Evolutionary conservation across 2,888 invertebrate genomes (phyloP), one percentile per base, ranked within the genome.

Genomic region (Euproctis similis): DNA sequence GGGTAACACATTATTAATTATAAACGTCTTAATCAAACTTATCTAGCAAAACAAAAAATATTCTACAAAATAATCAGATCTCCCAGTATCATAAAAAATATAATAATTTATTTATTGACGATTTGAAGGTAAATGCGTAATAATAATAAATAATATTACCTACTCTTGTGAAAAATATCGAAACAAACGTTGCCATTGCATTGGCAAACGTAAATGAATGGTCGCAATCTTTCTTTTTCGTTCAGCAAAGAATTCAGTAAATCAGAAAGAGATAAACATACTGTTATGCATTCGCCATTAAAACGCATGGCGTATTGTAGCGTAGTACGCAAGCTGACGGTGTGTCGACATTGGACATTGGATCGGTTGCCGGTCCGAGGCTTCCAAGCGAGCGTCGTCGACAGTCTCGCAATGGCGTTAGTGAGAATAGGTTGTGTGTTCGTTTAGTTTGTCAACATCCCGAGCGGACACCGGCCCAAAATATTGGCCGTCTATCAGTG

Each of bases 391-490:
- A 69, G 63, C 67, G 62, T 60, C 61, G 54, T 43, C 54, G 53
- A 56, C 65, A 85, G 85, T 85, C 84, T 81, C 84, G 85, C 82
- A 78, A 85, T 85, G 85, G 85, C 84, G 84, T 72, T 78, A 64
- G 72, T 72, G 62, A 59, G 67, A 59, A 66, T 56, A 53, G 72
- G 82, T 75, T 52, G 77, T 72, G 76, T 73, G 81, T 77, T 74
- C 76, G 73, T 75, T 75, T 85, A 77, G 68, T 66, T 68, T 74
- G 59, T 59, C 59, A 63, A 64, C 63, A 74, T 67, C 78, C 84
- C 81, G 84, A 85, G 84, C 85, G 85, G 85, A 84, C 84, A 85
- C 85, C 85, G 85, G 82, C 84, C 85, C 84, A 85, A 84, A 85
- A 85, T 82, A 81, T 85, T 84, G 84, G 82, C 74, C 81, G 84